Evolutionary conservation across 2,888 invertebrate genomes (phyloP), one percentile per base, ranked within the genome.

Genomic region (Amblyjoppa fuscipennis): DNA sequence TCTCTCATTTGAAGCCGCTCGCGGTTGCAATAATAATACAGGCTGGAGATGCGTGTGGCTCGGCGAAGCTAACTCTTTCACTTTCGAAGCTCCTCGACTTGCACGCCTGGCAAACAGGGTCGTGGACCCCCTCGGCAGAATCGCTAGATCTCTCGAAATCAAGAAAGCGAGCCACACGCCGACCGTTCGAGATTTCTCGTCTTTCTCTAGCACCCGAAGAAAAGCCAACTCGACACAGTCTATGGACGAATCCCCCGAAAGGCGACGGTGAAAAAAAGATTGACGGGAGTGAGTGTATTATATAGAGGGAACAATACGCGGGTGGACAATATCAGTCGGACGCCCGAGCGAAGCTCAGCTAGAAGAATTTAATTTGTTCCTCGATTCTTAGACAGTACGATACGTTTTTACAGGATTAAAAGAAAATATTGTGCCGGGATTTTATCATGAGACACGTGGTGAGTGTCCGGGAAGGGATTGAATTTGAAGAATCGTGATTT

Each of bases 371-470:
- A 64, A 79, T 80, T 66, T 87, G 79, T 81, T 84, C 41, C 81
- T 84, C 81, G 81, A 64, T 45, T 66, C 31, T 53, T 75, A 25
- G 77, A 69, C 61, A 51, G 11, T 31, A 38, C n/a, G 11, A 49
- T 25, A 45, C 61, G 77, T 25, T 41, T 76, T 28, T 20, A 20
- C 16, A 16, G 45, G 16, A 31, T 11, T 25, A 59, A 25, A 25
- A 59, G 28, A 61, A 59, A 25, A 11, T 25, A 49, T 53, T 70
- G 45, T 45, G 45, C 45, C 9, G 51, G 56, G 16, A 25, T 73
- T 77, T 86, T 85, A 88, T 81, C 87, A 93, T 93, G 93, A 87
- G 88, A 83, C 87, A 87, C 82, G 89, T 76, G 92, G 93, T 93
- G 92, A 88, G 93, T 82, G 81, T 76, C 20, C 49, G 20, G 59